Conservation (phyloP, 2,113 vertebrate genomes). For the Calidris pugnax region DNA sequence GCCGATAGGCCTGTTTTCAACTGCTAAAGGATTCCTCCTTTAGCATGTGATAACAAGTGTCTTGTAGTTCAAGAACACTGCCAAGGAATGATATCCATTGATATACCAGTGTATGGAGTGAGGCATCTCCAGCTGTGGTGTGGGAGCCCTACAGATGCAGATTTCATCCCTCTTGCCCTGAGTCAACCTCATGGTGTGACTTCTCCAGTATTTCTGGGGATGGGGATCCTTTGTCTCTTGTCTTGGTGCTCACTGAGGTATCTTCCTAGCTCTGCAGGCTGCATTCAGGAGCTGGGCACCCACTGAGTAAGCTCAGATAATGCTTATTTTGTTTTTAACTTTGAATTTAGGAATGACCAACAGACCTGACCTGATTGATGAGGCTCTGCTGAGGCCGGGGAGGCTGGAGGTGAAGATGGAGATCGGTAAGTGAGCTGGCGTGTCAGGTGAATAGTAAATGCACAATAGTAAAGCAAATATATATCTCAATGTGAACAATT, state of each 20-base stretch:
- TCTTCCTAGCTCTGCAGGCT: background rate
- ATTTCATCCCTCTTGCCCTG: background rate
- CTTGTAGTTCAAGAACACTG: background rate
- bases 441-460: no score
- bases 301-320: background rate
- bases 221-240: background rate
- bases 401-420: conserved; percentile 98
- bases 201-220: background rate
- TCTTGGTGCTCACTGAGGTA: background rate
- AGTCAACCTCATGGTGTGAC: background rate
- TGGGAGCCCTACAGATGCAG: background rate
- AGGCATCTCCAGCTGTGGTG: background rate
- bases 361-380: conserved; percentile 95
- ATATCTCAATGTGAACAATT: background rate
- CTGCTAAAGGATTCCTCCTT: background rate
- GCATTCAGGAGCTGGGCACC: background rate
- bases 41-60: background rate
- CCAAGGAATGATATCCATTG: background rate
- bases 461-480: background rate
- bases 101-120: background rate
- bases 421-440: conserved; percentile 82
- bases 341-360: conserved; percentile 92
- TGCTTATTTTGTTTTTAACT: background rate
- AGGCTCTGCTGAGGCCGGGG: conserved; percentile 92
- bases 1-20: background rate